phyloP scores from a whole-genome alignment of 2,888 invertebrate species.

The Tetranychus piercei region DNA sequence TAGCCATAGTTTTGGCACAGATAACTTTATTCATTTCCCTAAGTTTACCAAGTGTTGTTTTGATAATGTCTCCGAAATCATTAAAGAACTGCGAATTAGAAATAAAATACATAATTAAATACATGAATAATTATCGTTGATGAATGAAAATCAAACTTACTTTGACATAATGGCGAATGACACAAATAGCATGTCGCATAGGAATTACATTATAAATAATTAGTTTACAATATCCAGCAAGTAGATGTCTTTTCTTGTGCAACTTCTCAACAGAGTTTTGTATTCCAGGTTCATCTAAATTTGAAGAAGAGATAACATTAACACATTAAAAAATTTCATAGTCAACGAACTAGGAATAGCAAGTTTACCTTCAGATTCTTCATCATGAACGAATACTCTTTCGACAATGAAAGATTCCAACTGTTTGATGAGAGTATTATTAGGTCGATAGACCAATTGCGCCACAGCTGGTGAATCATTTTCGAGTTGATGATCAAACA shows the following conservation, averaged over 20 bases:
- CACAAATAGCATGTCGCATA: slow-evolving; percentile 71
- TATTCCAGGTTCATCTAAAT: slow-evolving; percentile 44
- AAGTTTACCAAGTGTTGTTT: slow-evolving; percentile 85
- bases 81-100: slow-evolving; percentile 28
- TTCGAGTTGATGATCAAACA: slow-evolving; percentile 66
- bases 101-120: slow-evolving; percentile 12
- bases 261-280: slow-evolving; percentile 41
- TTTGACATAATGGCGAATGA: slow-evolving; percentile 93
- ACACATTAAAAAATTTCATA: neutral
- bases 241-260: slow-evolving; percentile 82
- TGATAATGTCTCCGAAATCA: slow-evolving; percentile 41
- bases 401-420: slow-evolving; percentile 78
- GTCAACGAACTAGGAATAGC: neutral
- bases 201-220: slow-evolving; percentile 93
- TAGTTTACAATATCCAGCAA: slow-evolving; percentile 91
- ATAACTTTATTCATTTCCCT: slow-evolving; percentile 91
- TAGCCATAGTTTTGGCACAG: slow-evolving; percentile 80
- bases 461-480: slow-evolving; percentile 31
- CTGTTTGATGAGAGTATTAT: slow-evolving; percentile 54
- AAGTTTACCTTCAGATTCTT: slow-evolving; percentile 45
- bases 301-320: slow-evolving; percentile 19
- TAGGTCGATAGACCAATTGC: slow-evolving; percentile 58
- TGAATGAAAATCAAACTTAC: slow-evolving; percentile 35
- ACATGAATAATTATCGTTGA: no score
- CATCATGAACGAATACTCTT: slow-evolving; percentile 78